phyloP scores from a whole-genome alignment of 2,888 invertebrate genomes.

The Caenorhabditis virilis region DNA sequence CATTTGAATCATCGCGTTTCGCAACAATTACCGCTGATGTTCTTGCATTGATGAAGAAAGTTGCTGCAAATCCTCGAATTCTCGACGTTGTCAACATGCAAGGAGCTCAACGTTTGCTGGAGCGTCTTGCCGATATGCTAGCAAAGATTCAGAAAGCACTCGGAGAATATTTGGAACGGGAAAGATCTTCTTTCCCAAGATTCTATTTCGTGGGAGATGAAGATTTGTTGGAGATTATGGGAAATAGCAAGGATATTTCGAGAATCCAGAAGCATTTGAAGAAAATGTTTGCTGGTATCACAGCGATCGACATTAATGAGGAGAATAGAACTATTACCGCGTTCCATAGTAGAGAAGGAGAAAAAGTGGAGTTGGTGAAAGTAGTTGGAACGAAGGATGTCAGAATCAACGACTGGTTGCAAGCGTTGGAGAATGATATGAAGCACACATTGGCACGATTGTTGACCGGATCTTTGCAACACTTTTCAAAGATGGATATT shows the following conservation, averaged over 20 bases:
- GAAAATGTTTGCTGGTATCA: slow-evolving; percentile 99
- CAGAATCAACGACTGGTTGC: slow-evolving; percentile 98
- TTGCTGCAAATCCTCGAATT: slow-evolving; percentile 91
- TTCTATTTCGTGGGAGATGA: slow-evolving; percentile 99
- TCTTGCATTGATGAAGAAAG: slow-evolving; percentile 97
- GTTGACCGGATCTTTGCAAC: slow-evolving; percentile 87
- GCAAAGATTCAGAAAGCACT: slow-evolving; percentile 99
- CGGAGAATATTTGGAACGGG: slow-evolving; percentile 97
- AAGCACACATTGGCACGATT: slow-evolving; percentile 48
- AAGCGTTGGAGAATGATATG: slow-evolving; percentile 83
- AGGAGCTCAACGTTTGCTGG: slow-evolving; percentile 80
- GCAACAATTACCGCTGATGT: slow-evolving; percentile 89
- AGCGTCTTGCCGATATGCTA: slow-evolving; percentile 91
- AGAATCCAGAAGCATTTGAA: slow-evolving; percentile 98
- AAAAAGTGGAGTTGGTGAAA: slow-evolving; percentile 60
- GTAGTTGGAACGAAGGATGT: slow-evolving; percentile 85
- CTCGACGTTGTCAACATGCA: slow-evolving; percentile 96
- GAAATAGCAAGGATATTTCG: slow-evolving; percentile 97
- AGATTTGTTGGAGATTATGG: slow-evolving; percentile 97
- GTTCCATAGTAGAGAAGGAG: slow-evolving; percentile 64
- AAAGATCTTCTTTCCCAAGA: slow-evolving; percentile 70
- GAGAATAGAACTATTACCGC: slow-evolving; percentile 74
- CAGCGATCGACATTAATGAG: slow-evolving; percentile 84
- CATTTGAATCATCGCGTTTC: slow-evolving; percentile 96
- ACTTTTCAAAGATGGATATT: slow-evolving; percentile 81